Base-by-base conservation (phyloP, 2,888 invertebrate species). In the Tenthredo livida region DNA sequence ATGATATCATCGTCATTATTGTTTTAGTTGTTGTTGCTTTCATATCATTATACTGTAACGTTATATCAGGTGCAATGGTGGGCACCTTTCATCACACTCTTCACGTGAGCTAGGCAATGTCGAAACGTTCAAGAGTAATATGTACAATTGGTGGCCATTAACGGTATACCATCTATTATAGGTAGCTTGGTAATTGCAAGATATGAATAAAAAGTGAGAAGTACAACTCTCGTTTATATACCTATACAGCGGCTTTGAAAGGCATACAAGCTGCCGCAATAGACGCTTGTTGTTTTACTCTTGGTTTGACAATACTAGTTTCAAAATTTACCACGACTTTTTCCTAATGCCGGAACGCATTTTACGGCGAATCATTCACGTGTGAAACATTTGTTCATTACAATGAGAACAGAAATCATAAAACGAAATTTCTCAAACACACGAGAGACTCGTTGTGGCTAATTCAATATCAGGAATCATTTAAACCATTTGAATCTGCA, bases 71-170 rank as follows among this genome's bases (percentile, higher is more conserved):
- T 29, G 58, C n/a, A 83, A 83, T 47, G 83, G 10, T 61, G 54
- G 37, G 17, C 25, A 47, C 29, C 50, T 83, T 83, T 43, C 67
- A 67, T 47, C 83, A 83, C 40, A 61, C 47, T 29, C 12, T 83
- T 17, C 83, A 70, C 83, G 43, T 37, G 47, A 83, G 83, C 43
- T 65, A 40, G 40, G 40, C 61, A 67, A 47, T 83, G 43, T 43
- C 83, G 83, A 83, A 83, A 83, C 29, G 25, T 80, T 80, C 58
- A 80, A 61, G 61, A 80, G 61, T 83, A 65, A 83, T 83, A 67
- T 33, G 83, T 70, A 83, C 70, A 83, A 83, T 83, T 83, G 67
- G 67, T 67, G 33, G 67, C 67, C 70, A 83, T 83, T 47, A 83
- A 83, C 67, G 29, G 43, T 47, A 65, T 50, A 70, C 70, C 70